These are phyloP conservation scores for Boleophthalmus pectinirostris DNA, from an alignment of 2,113 vertebrate species.

Conservation along the genomic window DNA sequence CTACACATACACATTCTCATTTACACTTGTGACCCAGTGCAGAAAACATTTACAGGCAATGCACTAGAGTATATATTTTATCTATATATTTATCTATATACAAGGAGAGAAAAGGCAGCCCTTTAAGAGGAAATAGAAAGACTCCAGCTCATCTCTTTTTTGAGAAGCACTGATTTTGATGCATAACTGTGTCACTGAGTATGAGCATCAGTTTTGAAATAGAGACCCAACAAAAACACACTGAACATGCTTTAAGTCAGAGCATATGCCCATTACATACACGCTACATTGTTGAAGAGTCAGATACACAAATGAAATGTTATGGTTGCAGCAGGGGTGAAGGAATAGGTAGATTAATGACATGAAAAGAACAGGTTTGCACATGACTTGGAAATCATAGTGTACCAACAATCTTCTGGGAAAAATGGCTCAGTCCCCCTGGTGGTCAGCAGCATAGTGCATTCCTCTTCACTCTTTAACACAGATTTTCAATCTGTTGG, in stretches of 20 bases:
- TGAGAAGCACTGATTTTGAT: slow-evolving; percentile 78
- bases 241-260: slow-evolving; percentile 57
- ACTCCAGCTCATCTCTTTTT: slow-evolving; percentile 62
- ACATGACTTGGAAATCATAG: slow-evolving; percentile 39
- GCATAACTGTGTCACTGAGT: slow-evolving; percentile 59
- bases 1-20: slow-evolving; percentile 29
- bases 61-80: slow-evolving; percentile 74
- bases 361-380: slow-evolving; percentile 36
- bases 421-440: slow-evolving; percentile 63
- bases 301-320: slow-evolving; percentile 46
- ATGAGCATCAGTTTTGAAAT: slow-evolving; percentile 48
- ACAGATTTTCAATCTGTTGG: not conserved
- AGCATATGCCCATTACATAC: slow-evolving; percentile 46
- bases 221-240: slow-evolving; percentile 45
- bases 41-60: slow-evolving; percentile 80
- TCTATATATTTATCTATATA: slow-evolving; percentile 81
- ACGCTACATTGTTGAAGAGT: slow-evolving; percentile 39
- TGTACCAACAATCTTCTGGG: slow-evolving; percentile 58
- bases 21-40: slow-evolving; percentile 63
- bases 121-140: slow-evolving; percentile 86
- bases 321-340: slow-evolving; percentile 58
- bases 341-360: slow-evolving; percentile 31
- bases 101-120: slow-evolving; percentile 86
- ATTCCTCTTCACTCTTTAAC: slow-evolving; percentile 20
- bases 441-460: slow-evolving; percentile 61